A percentile compares a stretch with the other conserved stretches of the same genome.
Evolutionary conservation across 2,797 vertebrate genomes (phyloP).

Genomic region (Danio aesculapii): DNA sequence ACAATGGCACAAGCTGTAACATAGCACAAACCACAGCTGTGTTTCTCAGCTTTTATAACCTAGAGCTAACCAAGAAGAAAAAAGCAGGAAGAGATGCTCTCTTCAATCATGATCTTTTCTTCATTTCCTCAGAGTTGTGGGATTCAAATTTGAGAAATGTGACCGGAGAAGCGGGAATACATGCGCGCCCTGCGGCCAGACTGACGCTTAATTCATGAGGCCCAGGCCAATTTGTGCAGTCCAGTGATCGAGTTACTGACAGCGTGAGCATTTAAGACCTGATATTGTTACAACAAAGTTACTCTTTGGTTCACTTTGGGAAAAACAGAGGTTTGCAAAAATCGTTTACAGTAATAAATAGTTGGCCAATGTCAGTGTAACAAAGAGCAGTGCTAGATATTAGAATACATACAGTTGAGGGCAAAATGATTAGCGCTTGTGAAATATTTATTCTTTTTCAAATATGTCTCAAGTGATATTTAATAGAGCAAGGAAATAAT

Average conservation of each 20-base stretch:
- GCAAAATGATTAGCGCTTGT: too few species aligned
- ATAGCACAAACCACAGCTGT: slow-evolving; percentile 8
- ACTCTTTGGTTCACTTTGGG: too few species aligned
- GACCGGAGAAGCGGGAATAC: neutral
- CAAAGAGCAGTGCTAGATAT: too few species aligned
- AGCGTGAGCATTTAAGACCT: too few species aligned
- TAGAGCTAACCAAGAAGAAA: slow-evolving; percentile 8
- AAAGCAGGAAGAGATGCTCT: slow-evolving; percentile 8
- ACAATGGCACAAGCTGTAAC: slow-evolving; percentile 14
- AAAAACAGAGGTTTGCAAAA: too few species aligned
- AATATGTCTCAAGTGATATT: too few species aligned
- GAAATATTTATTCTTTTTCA: too few species aligned
- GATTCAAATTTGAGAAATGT: neutral
- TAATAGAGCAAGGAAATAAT: too few species aligned
- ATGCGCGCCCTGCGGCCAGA: neutral
- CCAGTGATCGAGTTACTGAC: neutral
- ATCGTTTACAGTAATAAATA: too few species aligned
- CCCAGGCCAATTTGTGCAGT: neutral
- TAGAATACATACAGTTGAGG: too few species aligned
- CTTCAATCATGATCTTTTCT: slow-evolving; percentile 2
- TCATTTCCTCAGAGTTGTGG: neutral
- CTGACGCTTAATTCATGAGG: neutral
- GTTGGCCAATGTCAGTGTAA: too few species aligned
- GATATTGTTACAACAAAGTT: too few species aligned
- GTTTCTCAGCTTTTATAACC: neutral